phyloP scores from a whole-genome alignment of 2,113 vertebrate species.

The Dasyurus viverrinus region DNA sequence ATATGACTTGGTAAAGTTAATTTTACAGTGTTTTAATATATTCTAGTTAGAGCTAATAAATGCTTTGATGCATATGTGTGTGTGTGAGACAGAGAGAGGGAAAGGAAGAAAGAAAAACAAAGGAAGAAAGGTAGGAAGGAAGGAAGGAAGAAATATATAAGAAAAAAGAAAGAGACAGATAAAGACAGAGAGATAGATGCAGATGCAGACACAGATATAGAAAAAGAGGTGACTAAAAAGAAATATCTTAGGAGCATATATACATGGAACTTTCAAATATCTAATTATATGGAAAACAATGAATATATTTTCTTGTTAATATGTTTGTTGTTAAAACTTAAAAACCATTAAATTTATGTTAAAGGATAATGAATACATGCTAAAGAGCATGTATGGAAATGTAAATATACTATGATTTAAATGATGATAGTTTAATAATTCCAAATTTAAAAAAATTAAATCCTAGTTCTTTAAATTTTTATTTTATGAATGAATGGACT shows the following conservation, averaged over 20 bases:
- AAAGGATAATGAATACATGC: background rate
- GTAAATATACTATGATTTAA: background rate
- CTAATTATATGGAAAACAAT: background rate
- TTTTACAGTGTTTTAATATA: background rate
- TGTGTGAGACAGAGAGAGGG: background rate
- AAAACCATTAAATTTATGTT: background rate
- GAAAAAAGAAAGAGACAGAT: too few relatives aligned
- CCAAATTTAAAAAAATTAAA: background rate
- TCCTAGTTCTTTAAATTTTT: background rate
- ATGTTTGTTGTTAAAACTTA: background rate
- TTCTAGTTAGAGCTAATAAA: background rate
- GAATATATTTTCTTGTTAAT: background rate
- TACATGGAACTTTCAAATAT: background rate
- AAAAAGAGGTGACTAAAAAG: background rate
- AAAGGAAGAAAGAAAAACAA: background rate
- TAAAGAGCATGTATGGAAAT: background rate
- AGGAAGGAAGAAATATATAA: too few relatives aligned
- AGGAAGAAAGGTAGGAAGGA: too few relatives aligned
- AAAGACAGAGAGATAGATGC: background rate
- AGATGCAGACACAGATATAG: background rate
- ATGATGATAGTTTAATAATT: background rate
- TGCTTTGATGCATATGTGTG: background rate
- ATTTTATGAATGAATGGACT: background rate
- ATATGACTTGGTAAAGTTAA: background rate
- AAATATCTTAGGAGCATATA: background rate